Conservation (phyloP, 1,140 invertebrate genomes). For the Mamestra configurata region DNA sequence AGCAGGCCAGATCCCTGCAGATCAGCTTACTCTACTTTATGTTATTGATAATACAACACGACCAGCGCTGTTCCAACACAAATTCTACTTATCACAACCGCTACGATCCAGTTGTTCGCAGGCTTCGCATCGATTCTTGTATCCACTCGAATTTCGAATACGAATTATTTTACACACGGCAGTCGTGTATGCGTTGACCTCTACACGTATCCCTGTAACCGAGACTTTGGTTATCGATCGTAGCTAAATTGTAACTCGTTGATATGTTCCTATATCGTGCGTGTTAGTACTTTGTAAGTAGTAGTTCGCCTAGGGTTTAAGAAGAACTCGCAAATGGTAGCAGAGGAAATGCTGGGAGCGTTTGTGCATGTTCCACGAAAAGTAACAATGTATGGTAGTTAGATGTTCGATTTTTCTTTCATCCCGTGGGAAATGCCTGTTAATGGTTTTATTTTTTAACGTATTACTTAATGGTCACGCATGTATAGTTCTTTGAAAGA, state of each 20-base stretch:
- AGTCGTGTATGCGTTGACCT: conserved; percentile 70
- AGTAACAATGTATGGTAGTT: neutral
- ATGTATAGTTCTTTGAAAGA: neutral
- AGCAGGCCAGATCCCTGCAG: neutral
- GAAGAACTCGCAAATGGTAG: conserved; percentile 38
- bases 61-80: conserved; percentile 55
- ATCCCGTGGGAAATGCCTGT: conserved; percentile 22
- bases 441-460: conserved; percentile 9
- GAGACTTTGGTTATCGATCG: conserved; percentile 37
- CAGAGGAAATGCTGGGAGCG: conserved; percentile 21
- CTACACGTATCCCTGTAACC: conserved; percentile 68
- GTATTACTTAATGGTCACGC: neutral
- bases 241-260: conserved; percentile 27
- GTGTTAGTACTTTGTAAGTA: conserved; percentile 48
- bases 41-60: conserved; percentile 66
- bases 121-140: conserved; percentile 15
- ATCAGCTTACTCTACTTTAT: conserved; percentile 54
- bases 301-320: conserved; percentile 19
- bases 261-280: conserved; percentile 39
- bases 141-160: conserved; percentile 60
- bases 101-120: conserved; percentile 54
- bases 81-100: conserved; percentile 63
- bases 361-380: conserved; percentile 28
- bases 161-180: conserved; percentile 72
- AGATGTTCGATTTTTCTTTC: conserved; percentile 10